These are phyloP conservation scores for Pagetopsis macropterus DNA, from an alignment of 2,797 vertebrate species.

Conservation along the genomic window DNA sequence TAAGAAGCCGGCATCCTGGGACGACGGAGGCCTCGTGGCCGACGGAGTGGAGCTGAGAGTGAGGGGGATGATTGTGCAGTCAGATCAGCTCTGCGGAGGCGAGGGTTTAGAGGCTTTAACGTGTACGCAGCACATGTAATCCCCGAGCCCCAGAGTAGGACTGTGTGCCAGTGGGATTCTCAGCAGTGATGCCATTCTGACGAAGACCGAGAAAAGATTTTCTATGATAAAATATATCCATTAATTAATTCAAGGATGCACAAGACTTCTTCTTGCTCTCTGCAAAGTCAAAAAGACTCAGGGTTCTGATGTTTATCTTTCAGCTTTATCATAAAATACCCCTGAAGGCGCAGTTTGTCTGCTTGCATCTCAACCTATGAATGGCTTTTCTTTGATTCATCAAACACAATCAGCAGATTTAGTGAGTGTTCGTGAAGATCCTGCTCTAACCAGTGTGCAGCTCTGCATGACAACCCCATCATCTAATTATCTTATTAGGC, in stretches of 20 bases:
- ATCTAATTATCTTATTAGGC: slow-evolving; percentile 40
- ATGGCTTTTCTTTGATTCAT: slow-evolving; percentile 50
- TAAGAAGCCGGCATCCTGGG: slow-evolving; percentile 64
- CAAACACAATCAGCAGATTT: slow-evolving; percentile 56
- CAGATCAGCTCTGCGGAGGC: slow-evolving; percentile 72
- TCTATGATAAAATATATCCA: slow-evolving; percentile 36
- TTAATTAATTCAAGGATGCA: slow-evolving; percentile 35
- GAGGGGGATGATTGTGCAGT: slow-evolving; percentile 67
- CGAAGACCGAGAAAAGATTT: slow-evolving; percentile 41
- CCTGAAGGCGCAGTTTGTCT: slow-evolving; percentile 31
- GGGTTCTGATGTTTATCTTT: slow-evolving; percentile 44
- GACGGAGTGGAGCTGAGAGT: slow-evolving; percentile 54
- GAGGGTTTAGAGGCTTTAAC: slow-evolving; percentile 75
- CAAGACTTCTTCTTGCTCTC: slow-evolving; percentile 10
- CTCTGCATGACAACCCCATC: slow-evolving; percentile 39
- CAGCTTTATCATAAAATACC: slow-evolving; percentile 27
- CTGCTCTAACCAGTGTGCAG: slow-evolving; percentile 23
- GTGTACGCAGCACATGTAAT: slow-evolving; percentile 76
- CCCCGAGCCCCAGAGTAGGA: slow-evolving; percentile 64
- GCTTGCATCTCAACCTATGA: slow-evolving; percentile 38
- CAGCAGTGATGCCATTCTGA: slow-evolving; percentile 42
- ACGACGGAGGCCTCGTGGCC: slow-evolving; percentile 58
- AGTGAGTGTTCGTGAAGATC: slow-evolving; percentile 41
- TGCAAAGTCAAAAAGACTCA: slow-evolving; percentile 33
- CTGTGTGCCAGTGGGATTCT: slow-evolving; percentile 59